phyloP scores from a whole-genome alignment of 2,113 vertebrate genomes.

The Zootoca vivipara region DNA sequence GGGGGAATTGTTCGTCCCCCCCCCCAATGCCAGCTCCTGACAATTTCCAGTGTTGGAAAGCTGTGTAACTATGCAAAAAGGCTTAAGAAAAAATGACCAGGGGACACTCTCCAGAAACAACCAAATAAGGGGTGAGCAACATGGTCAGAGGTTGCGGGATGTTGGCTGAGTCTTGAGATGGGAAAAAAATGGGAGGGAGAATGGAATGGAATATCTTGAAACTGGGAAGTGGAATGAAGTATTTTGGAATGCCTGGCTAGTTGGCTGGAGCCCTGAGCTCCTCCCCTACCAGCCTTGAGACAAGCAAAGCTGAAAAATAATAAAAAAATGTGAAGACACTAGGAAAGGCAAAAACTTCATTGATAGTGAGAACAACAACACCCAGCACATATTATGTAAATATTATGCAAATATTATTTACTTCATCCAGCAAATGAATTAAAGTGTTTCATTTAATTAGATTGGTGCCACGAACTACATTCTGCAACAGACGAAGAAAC shows the following conservation, averaged over 20 bases:
- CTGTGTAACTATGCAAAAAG: too few relatives aligned
- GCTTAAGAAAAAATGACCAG: background rate
- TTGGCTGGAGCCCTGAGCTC: background rate
- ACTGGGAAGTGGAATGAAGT: background rate
- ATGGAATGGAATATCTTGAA: background rate
- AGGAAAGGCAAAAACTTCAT: background rate
- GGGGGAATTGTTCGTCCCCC: too few relatives aligned
- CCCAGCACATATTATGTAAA: background rate
- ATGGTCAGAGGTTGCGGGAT: background rate
- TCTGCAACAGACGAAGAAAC: constrained; percentile 18
- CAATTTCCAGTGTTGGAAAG: too few relatives aligned
- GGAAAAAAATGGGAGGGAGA: background rate
- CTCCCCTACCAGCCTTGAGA: too few relatives aligned
- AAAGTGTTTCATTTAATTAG: constrained; percentile 24
- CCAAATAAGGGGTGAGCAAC: background rate
- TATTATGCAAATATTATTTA: constrained; percentile 22
- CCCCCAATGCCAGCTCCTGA: too few relatives aligned
- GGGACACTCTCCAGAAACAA: background rate
- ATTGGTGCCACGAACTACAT: constrained; percentile 19
- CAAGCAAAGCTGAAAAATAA: background rate
- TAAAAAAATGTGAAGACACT: background rate
- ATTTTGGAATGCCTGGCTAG: background rate
- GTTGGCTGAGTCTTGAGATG: background rate
- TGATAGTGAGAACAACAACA: background rate
- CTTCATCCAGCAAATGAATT: constrained; percentile 15